These are phyloP conservation scores for Pseudopipra pipra DNA, from an alignment of 2,113 vertebrate genomes.

Conservation along the genomic window DNA sequence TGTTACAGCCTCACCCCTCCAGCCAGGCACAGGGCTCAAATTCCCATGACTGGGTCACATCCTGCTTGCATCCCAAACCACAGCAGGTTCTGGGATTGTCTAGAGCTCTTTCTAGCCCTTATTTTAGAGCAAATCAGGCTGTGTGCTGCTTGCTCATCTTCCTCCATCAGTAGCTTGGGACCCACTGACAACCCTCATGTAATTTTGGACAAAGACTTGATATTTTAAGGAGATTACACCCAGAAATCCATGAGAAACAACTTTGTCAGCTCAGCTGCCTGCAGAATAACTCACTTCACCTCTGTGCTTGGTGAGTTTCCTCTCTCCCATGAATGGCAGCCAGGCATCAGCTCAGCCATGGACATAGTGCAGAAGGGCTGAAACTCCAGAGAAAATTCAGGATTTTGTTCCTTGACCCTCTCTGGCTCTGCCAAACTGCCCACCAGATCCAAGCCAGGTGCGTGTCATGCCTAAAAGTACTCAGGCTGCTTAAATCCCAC, in stretches of 20 bases:
- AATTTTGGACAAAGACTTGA: fast-evolving
- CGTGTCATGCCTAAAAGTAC: neutral
- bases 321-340: neutral
- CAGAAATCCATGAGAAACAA: neutral
- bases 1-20: neutral
- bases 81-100: neutral
- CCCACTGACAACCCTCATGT: neutral
- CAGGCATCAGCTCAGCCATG: neutral
- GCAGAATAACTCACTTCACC: neutral
- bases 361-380: too few relatives aligned
- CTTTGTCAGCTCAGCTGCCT: neutral
- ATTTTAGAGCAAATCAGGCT: neutral
- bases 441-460: neutral
- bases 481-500: neutral
- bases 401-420: neutral
- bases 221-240: neutral
- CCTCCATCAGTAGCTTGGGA: neutral
- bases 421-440: neutral
- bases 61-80: neutral
- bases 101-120: neutral
- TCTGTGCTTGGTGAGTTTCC: neutral
- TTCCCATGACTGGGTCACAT: fast-evolving
- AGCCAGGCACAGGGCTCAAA: too few relatives aligned
- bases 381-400: neutral
- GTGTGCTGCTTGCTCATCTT: neutral